Evolutionary conservation across 2,888 invertebrate species (phyloP), one percentile per base, ranked within the genome.

Genomic region (Cheilosia impressa): DNA sequence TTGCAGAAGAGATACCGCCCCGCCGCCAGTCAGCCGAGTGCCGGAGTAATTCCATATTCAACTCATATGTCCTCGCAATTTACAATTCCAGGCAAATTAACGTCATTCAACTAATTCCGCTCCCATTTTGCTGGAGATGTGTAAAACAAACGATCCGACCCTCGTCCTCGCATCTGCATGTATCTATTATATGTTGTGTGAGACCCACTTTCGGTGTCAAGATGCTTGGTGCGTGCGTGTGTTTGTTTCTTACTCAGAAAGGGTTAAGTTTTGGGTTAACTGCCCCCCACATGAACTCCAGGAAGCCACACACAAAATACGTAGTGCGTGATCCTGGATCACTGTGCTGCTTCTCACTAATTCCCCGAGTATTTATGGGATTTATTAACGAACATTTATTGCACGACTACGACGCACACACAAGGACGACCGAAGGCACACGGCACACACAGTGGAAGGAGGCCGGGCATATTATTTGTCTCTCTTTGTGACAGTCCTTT

Each of bases 51-150:
- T 85, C 72, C 66, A 81, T 73, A 85, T 85, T 85, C 85, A 85
- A 62, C 81, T 85, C 81, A 81, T 85, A 81, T 85, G 85, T 85
- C 85, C 85, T 85, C 81, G 81, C 81, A 85, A 85, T 85, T 85
- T 85, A 87, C 87, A 82, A 82, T 87, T 87, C 77, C 77, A 82
- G 82, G 82, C 87, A 87, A 87, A 87, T 87, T 87, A 87, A 87
- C 87, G 82, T 87, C 81, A 82, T 87, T 82, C 87, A 78, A 87
- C 87, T 87, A 87, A 87, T 87, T 87, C 87, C 87, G 69, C 55
- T 82, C 53, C 73, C 82, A 73, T 77, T 85, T 85, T 68, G 72
- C 58, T 52, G 60, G 65, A 72, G 63, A 78, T 79, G 68, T 79
- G 68, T 62, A 34, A 62, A 47, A 53, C 47, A 53, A 73, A 47